Evolutionary conservation across 1,140 invertebrate genomes (phyloP).

Genomic region (Megalonaias nervosa): DNA sequence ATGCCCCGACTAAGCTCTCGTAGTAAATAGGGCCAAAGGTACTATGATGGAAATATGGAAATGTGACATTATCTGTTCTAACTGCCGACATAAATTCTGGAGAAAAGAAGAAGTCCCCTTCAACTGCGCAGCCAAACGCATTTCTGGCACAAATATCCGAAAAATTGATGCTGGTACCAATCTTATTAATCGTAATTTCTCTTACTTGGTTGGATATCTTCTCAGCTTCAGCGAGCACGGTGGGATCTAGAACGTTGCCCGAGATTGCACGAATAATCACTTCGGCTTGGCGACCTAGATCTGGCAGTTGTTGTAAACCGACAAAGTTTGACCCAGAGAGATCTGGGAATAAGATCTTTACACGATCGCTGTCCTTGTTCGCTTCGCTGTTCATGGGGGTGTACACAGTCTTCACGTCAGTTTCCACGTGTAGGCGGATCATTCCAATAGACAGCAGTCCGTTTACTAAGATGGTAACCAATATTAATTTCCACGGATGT

Average conservation of each 20-base stretch:
- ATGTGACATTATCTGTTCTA: conserved; percentile 3
- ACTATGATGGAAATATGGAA: conserved; percentile 10
- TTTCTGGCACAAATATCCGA: conserved; percentile 27
- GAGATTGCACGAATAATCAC: conserved; percentile 18
- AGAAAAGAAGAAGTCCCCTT: conserved; percentile 25
- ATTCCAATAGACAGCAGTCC: conserved; percentile 40
- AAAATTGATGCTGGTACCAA: neutral
- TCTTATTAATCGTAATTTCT: conserved; percentile 4
- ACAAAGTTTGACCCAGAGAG: conserved; percentile 15
- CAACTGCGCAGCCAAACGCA: conserved; percentile 17
- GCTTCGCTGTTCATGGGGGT: conserved; percentile 10
- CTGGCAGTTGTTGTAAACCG: neutral
- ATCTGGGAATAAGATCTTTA: conserved; percentile 12
- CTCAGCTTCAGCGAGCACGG: neutral
- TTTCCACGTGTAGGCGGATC: conserved; percentile 27
- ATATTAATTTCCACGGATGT: conserved; percentile 25
- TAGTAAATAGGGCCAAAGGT: neutral
- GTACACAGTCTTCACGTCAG: conserved; percentile 28
- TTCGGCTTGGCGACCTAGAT: conserved; percentile 9
- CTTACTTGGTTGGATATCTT: neutral
- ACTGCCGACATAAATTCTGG: neutral
- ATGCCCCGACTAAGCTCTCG: conserved; percentile 16
- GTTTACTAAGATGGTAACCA: conserved; percentile 28
- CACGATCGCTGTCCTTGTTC: neutral
- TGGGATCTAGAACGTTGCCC: conserved; percentile 19